Evolutionary conservation across 2,797 vertebrate species (phyloP), one percentile per base, ranked within the genome.

Genomic region (Centroberyx gerrardi): DNA sequence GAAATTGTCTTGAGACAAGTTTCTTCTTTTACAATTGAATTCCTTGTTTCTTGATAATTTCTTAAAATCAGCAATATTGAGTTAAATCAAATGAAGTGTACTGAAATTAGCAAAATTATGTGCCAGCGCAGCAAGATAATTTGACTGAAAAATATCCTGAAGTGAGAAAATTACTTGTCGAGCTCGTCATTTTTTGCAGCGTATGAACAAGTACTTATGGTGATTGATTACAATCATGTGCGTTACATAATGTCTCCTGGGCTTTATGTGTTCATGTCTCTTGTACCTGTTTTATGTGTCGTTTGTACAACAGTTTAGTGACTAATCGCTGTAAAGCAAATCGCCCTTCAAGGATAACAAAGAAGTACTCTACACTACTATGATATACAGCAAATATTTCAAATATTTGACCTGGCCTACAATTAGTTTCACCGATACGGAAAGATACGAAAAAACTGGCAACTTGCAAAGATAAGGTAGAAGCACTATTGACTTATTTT

Each of bases 41-140:
- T 70, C 58, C 15, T 65, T 31, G n/a, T 61, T 61, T 76, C 54
- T 68, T 73, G 52, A 69, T 38, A 36, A 54, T 56, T 78, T 83
- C 66, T 22, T 22, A 22, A 72, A 67, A 59, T n/a, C 54, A 38
- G 29, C 55, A 72, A 28, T 14, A 31, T 33, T 40, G 15, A 62
- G 38, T 53, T 65, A 0, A 61, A 31, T 22, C 49, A 59, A 44
- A 28, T 56, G 44, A 5, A 79, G 6, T 18, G 61, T 14, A 64
- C 15, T 59, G 0, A 14, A 65, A 54, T 58, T 29, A 65, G 10
- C n/a, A 68, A 42, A 77, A 62, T 28, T 0, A 36, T 59, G 46
- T 71, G 31, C 33, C 13, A n/a, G n/a, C 0, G 8, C 7, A 44
- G 13, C n/a, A 62, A 67, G 27, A 56, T 56, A 13, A 56, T 40